Evolutionary conservation across 2,797 vertebrate species (phyloP), one percentile per base, ranked within the genome.

Genomic region (Euphonia xanthogaster): DNA sequence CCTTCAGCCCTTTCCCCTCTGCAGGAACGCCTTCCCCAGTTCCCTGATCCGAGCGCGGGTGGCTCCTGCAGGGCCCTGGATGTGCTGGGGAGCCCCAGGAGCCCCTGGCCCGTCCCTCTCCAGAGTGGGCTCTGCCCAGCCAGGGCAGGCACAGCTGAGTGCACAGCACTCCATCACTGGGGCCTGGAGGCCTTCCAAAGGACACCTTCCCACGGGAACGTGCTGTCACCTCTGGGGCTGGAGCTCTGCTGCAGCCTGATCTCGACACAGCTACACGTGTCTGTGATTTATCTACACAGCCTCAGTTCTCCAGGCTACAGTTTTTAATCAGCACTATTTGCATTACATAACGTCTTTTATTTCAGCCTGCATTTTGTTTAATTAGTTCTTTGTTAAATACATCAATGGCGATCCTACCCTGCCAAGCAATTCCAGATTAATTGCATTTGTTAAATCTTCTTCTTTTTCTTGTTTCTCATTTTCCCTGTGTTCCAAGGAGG

Each of bases 301-400:
- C 77, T 66, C 39, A 88, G 53, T 81, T 93, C 86, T 68, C 7
- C 9, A 74, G 88, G 88, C 76, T 86, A 74, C 67, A 61, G 80
- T 72, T 92, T 92, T 84, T 84, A 90, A 88, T 93, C 70, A 92
- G 83, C 1, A 1, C 50, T 86, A 81, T 90, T 93, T 94, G 65
- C 88, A 72, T 90, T 71, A 88, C 54, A 67, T 39, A 92, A 80
- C 47, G 0, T 68, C 73, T 88, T 93, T 83, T 95, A 77, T 91
- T 92, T 91, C 79, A 67, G 45, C 42, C 50, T 68, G 77, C 81
- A 74, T 83, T 95, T 88, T 83, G 61, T 96, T 92, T 92, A 93
- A 94, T 93, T 90, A 94, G 73, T 33, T 86, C 82, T 95, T 93
- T 94, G 86, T 94, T 90, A 83, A 93, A 90, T 84, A 81, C 54